Conservation (phyloP, 2,888 invertebrate genomes). For the Lycophotia porphyrea region DNA sequence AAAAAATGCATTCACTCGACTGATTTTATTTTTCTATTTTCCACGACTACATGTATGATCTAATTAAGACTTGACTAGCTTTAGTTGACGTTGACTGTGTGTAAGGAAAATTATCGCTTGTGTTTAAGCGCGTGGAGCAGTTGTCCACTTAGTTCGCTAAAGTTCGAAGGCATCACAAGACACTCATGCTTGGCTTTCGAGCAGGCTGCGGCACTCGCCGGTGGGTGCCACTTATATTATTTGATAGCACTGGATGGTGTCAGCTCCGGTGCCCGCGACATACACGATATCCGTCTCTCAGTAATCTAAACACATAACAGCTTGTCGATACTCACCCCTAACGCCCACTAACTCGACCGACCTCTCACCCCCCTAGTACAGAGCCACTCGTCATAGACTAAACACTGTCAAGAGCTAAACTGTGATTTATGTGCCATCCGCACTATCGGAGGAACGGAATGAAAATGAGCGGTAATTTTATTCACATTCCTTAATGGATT, state of each 20-base stretch:
- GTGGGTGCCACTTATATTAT: conserved; percentile 71
- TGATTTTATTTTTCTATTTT: conserved; percentile 84
- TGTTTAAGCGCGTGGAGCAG: conserved; percentile 76
- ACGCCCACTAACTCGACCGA: conserved; percentile 77
- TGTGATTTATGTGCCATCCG: conserved; percentile 85
- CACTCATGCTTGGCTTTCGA: conserved; percentile 59
- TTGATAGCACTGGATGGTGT: conserved; percentile 59
- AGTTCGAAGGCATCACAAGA: conserved; percentile 66
- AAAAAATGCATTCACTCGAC: conserved; percentile 75
- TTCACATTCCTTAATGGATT: conserved; percentile 89
- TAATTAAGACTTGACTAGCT: conserved; percentile 56
- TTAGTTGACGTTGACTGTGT: conserved; percentile 62
- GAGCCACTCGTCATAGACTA: conserved; percentile 67
- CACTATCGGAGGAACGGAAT: conserved; percentile 85
- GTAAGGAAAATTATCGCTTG: conserved; percentile 72
- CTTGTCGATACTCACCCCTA: conserved; percentile 79
- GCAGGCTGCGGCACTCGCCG: conserved; percentile 66
- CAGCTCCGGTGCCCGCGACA: conserved; percentile 48
- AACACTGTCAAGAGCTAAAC: conserved; percentile 79
- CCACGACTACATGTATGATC: conserved; percentile 74
- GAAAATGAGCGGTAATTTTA: conserved; percentile 87
- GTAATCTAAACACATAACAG: conserved; percentile 73
- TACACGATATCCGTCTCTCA: conserved; percentile 61
- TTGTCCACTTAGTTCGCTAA: conserved; percentile 69
- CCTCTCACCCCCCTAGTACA: conserved; percentile 61